Evolutionary conservation across 2,797 vertebrate genomes (phyloP).

Genomic region (Sandelia bainsii): DNA sequence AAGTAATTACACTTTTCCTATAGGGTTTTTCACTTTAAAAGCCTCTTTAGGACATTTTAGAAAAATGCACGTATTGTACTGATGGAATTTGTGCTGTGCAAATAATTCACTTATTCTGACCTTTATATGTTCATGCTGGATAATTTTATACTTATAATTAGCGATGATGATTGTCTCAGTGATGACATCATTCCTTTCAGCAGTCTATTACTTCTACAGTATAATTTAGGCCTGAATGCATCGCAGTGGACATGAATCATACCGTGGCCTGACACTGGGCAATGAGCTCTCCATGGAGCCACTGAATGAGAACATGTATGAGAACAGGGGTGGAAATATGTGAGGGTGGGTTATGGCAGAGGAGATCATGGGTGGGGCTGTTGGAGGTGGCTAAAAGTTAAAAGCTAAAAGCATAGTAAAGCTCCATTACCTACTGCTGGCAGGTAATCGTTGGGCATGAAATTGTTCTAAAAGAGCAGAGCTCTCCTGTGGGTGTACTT

Average conservation of each 20-base stretch:
- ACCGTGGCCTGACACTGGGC: conserved; percentile 38
- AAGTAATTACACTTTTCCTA: too few species aligned
- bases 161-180: neutral
- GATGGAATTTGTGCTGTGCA: neutral
- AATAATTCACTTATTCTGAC: neutral
- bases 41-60: too few species aligned
- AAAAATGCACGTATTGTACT: neutral
- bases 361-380: conserved; percentile 8
- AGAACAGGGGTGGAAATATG: conserved; percentile 10
- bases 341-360: neutral
- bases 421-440: neutral
- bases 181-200: conserved; percentile 3
- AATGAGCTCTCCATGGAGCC: conserved; percentile 44
- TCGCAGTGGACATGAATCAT: conserved; percentile 33
- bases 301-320: conserved; percentile 17
- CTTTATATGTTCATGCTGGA: neutral
- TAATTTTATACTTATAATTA: neutral
- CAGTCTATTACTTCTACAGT: neutral
- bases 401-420: neutral
- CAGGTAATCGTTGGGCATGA: conserved; percentile 33
- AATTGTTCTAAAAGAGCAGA: conserved; percentile 53
- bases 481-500: conserved; percentile 46
- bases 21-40: too few species aligned
- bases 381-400: conserved; percentile 27
- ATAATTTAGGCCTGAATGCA: neutral